phyloP scores from a whole-genome alignment of 2,888 invertebrate genomes.

The Tuberolachnus salignus region DNA sequence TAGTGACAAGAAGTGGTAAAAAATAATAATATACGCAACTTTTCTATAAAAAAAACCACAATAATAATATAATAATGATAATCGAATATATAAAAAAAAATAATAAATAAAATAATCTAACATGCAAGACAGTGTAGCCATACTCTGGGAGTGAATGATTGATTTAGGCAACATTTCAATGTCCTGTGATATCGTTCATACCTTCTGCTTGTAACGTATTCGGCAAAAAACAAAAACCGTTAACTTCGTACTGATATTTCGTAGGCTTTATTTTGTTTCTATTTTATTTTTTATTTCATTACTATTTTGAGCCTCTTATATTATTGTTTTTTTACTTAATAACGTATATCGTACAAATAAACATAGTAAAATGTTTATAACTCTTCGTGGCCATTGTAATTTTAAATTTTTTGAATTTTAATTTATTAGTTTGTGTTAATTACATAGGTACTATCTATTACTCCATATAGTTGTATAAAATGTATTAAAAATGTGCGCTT shows the following conservation, averaged over 20 bases:
- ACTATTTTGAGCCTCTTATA: no score
- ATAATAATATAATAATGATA: slow-evolving; percentile 26
- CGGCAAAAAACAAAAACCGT: slow-evolving; percentile 39
- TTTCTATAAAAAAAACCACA: slow-evolving; percentile 11
- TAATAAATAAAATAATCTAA: slow-evolving; percentile 26
- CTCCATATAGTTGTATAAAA: neutral
- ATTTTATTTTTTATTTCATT: slow-evolving; percentile 3
- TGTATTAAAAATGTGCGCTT: neutral
- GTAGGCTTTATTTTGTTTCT: neutral
- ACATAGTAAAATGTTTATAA: neutral
- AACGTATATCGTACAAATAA: no score
- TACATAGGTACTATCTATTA: no score
- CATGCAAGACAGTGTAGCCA: slow-evolving; percentile 29
- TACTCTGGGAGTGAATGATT: neutral
- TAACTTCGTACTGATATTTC: neutral
- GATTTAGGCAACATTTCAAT: neutral
- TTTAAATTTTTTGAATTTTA: neutral
- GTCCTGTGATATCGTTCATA: slow-evolving; percentile 5
- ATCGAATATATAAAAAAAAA: slow-evolving; percentile 23
- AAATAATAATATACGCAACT: slow-evolving; percentile 21
- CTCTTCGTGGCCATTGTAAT: neutral
- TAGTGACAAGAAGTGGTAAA: neutral
- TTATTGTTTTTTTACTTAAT: no score
- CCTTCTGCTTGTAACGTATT: neutral
- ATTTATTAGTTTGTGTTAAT: neutral